Conservation (phyloP, 2,113 vertebrate species). For the Corynorhinus townsendii region DNA sequence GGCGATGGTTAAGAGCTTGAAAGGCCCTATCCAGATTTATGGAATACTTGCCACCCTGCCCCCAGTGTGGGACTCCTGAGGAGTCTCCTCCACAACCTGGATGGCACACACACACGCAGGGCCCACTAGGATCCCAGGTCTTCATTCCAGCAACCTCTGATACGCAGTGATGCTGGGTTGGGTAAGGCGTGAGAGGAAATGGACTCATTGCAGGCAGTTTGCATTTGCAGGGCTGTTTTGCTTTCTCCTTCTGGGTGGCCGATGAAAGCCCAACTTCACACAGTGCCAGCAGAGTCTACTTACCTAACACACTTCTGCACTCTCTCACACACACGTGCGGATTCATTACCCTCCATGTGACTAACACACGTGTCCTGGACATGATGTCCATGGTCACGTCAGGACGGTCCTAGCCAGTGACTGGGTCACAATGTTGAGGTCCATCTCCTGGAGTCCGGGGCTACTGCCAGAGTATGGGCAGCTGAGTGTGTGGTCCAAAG, state of each 20-base stretch:
- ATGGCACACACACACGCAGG: fast-evolving
- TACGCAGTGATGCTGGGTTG: background rate
- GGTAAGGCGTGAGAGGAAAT: background rate
- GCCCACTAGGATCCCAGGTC: fast-evolving
- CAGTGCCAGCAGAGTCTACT: too few relatives aligned
- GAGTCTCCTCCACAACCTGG: fast-evolving
- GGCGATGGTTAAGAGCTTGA: background rate
- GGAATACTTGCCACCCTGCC: background rate
- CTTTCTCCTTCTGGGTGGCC: background rate
- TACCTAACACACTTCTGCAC: fast-evolving
- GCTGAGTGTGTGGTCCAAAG: background rate
- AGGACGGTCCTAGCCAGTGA: background rate
- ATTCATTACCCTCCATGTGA: background rate
- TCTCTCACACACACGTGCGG: fast-evolving
- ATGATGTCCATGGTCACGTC: fast-evolving
- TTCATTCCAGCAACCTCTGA: too few relatives aligned
- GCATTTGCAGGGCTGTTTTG: fast-evolving
- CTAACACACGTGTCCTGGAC: fast-evolving
- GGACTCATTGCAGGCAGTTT: fast-evolving
- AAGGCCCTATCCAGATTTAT: background rate
- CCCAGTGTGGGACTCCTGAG: background rate
- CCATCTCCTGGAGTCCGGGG: background rate
- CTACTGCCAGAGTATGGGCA: background rate
- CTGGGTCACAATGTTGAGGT: background rate
- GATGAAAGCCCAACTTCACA: fast-evolving